A percentile compares a stretch with the other conserved stretches of the same genome.
Conservation (phyloP, 2,113 vertebrate species). For the Ramphastos sulfuratus region DNA sequence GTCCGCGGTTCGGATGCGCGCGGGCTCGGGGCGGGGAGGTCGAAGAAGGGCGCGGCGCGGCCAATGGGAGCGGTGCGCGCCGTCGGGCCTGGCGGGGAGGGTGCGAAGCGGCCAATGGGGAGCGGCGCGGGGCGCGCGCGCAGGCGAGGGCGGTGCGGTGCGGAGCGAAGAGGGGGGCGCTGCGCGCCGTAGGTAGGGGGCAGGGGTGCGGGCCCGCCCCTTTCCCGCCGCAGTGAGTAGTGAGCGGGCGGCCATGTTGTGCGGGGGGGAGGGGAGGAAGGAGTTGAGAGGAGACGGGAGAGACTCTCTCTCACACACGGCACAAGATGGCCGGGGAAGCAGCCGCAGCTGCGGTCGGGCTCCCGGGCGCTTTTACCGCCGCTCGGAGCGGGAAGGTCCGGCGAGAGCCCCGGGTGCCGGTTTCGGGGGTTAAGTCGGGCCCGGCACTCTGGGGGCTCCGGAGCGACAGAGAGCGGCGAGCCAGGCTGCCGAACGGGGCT, state of each 20-base stretch:
- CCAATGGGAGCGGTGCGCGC: slow-evolving; percentile 50
- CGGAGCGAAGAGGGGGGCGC: not conserved
- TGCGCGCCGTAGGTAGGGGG: not conserved
- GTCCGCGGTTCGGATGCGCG: not conserved
- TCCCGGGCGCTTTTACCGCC: not conserved
- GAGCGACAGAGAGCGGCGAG: not conserved
- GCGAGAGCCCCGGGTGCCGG: not conserved
- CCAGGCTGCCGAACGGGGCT: not conserved
- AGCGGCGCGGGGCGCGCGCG: slow-evolving; percentile 21
- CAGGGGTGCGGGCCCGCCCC: slow-evolving; percentile 36
- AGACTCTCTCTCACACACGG: slow-evolving; percentile 71
- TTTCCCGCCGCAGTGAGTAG: slow-evolving; percentile 73
- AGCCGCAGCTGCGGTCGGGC: not conserved
- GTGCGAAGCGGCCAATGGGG: not conserved
- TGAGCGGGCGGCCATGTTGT: slow-evolving; percentile 74
- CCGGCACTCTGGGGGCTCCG: not conserved
- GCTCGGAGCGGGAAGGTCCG: not conserved
- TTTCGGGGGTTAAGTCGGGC: not conserved
- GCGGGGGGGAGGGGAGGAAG: slow-evolving; percentile 76
- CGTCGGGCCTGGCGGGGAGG: slow-evolving; percentile 4
- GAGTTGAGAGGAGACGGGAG: slow-evolving; percentile 76
- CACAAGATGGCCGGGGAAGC: slow-evolving; percentile 79
- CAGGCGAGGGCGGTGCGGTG: not conserved
- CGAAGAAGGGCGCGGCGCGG: not conserved
- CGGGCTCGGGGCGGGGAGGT: slow-evolving; percentile 6